Conservation (phyloP, 2,113 vertebrate species). For the Malurus melanocephalus region DNA sequence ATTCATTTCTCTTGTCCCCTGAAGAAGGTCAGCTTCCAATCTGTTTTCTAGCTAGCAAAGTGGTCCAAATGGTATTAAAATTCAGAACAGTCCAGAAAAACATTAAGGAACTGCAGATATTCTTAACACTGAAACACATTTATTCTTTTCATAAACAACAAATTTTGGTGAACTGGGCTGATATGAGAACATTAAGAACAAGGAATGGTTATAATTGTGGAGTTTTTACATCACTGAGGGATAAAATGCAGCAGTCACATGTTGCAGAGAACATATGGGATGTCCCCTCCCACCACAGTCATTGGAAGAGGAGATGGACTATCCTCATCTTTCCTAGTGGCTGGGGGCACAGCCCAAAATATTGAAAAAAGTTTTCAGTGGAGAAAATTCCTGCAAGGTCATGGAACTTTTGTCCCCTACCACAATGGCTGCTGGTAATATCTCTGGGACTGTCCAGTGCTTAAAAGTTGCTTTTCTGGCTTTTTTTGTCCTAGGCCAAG, state of each 20-base stretch:
- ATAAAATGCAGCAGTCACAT: not conserved
- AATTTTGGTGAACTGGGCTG: not conserved
- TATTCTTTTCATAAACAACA: not conserved
- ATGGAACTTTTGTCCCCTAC: not conserved
- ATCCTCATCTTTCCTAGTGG: not conserved
- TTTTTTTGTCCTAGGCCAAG: not conserved
- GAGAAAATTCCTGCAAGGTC: not conserved
- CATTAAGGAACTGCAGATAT: not conserved
- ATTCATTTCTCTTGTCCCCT: not conserved
- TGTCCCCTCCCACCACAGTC: not conserved
- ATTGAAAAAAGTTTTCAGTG: not conserved
- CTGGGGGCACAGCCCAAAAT: not conserved
- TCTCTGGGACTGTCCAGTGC: not conserved
- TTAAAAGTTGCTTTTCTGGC: not conserved
- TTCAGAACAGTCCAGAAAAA: not conserved
- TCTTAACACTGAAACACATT: not conserved
- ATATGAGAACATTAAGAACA: not conserved
- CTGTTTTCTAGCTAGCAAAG: not conserved
- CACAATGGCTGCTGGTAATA: not conserved
- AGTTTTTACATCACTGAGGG: not conserved
- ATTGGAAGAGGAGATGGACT: not conserved
- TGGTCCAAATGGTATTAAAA: not conserved
- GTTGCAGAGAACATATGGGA: not conserved
- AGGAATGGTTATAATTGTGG: not conserved
- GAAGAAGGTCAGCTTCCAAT: not conserved